Evolutionary conservation across 2,888 invertebrate species (phyloP), one percentile per base, ranked within the genome.

Genomic region (Gibbula magus): DNA sequence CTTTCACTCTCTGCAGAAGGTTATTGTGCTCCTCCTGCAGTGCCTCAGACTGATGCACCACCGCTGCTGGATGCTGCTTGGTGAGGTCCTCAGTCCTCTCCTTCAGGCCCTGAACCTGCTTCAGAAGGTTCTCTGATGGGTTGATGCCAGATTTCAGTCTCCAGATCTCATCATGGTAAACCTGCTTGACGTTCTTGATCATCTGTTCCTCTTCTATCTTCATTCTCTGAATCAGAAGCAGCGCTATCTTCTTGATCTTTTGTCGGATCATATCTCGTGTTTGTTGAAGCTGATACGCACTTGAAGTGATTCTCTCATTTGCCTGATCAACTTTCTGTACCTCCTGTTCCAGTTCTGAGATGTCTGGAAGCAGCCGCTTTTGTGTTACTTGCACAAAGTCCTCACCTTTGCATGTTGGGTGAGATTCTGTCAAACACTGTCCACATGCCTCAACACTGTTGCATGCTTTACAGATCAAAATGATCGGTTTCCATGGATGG

Each of bases 171-270:
- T 61, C 61, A 16, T 18, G 61, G 61, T 61, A 61, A 13, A 61
- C 16, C 29, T 61, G 25, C 29, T 61, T 2, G 10, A 61, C 61
- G 29, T 29, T 61, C 73, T 56, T 54, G 45, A 80, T 45, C 80
- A 80, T 80, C 18, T 80, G 73, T 13, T 54, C 77, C 73, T 77
- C 77, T 25, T 80, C 80, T 51, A 20, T 77, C 77, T 73, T 77
- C 76, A 80, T 80, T 29, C 61, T 73, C 51, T 74, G n/a, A 45
- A 73, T 80, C 80, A 80, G 76, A 56, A 77, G 51, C 18, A 73
- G 76, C 25, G 75, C 79, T n/a, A 79, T n/a, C 39, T 52, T 25
- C 39, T 70, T 73, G 39, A 79, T 73, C 54, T 76, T 70, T 5
- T 79, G 67, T 76, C 79, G 70, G 13, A 61, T 25, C 18, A 29